phyloP scores from a whole-genome alignment of 2,888 invertebrate species.

The Epirrita christyi region DNA sequence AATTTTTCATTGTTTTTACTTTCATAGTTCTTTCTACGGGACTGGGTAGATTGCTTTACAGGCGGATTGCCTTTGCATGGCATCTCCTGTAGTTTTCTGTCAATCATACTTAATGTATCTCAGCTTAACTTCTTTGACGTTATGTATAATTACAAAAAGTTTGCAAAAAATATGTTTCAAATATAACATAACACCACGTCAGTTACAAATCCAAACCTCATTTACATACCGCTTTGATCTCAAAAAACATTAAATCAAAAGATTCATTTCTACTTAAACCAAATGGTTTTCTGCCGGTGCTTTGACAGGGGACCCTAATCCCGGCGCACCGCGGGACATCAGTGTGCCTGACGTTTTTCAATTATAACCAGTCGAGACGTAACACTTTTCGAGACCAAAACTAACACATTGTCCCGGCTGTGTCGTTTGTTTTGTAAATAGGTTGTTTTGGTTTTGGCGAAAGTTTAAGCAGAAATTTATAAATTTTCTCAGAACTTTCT shows the following conservation, averaged over 20 bases:
- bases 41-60: too few species aligned
- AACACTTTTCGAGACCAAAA: constrained; percentile 63
- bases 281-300: constrained; percentile 34
- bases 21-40: too few species aligned
- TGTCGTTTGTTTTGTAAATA: constrained; percentile 31
- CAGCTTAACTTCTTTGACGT: too few species aligned
- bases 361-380: constrained; percentile 69
- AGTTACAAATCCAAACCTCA: constrained; percentile 15
- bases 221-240: constrained; percentile 25
- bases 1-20: too few species aligned
- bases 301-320: constrained; percentile 68
- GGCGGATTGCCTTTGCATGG: too few species aligned
- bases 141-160: neutral
- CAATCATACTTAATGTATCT: too few species aligned
- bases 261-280: constrained; percentile 31
- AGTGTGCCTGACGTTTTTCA: constrained; percentile 71
- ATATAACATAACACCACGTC: constrained; percentile 14
- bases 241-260: constrained; percentile 35
- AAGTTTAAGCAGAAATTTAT: neutral
- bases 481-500: neutral
- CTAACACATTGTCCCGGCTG: constrained; percentile 34
- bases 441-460: constrained; percentile 25
- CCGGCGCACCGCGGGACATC: constrained; percentile 71
- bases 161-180: constrained; percentile 4
- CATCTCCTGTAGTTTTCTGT: too few species aligned